phyloP scores from a whole-genome alignment of 2,113 vertebrate species.

The Isurus oxyrinchus region DNA sequence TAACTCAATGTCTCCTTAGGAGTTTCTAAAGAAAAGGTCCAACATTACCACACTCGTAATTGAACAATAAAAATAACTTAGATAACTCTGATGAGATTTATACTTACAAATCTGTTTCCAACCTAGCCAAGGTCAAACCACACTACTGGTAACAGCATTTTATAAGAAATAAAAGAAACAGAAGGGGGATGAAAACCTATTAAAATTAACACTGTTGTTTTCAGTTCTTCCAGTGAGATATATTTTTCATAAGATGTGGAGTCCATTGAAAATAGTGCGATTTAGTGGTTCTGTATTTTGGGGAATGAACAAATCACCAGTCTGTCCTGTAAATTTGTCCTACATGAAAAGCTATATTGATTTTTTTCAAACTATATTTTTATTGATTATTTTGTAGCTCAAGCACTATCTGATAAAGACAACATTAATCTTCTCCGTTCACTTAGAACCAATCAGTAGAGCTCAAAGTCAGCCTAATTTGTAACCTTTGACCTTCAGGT shows the following conservation, averaged over 20 bases:
- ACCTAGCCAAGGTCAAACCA: background rate
- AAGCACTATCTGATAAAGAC: background rate
- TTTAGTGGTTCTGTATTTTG: slow-evolving; percentile 23
- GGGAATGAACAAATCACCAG: background rate
- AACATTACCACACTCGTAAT: background rate
- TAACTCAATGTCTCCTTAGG: background rate
- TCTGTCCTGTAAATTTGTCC: background rate
- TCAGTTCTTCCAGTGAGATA: background rate
- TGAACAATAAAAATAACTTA: background rate
- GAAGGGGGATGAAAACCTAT: background rate
- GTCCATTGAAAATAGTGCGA: slow-evolving; percentile 1
- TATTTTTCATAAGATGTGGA: background rate
- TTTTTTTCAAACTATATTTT: slow-evolving; percentile 34
- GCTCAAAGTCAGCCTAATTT: slow-evolving; percentile 32
- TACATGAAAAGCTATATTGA: slow-evolving; percentile 25
- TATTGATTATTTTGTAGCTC: slow-evolving; percentile 35
- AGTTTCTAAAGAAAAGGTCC: background rate
- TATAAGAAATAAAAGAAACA: background rate
- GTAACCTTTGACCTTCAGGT: background rate
- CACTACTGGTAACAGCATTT: background rate
- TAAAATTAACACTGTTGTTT: slow-evolving; percentile 1
- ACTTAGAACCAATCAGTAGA: slow-evolving; percentile 29
- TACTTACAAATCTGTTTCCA: background rate
- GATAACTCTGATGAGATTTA: background rate
- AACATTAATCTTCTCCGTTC: slow-evolving; percentile 31